phyloP scores from a whole-genome alignment of 2,797 vertebrate genomes.

The Syncerus caffer region DNA sequence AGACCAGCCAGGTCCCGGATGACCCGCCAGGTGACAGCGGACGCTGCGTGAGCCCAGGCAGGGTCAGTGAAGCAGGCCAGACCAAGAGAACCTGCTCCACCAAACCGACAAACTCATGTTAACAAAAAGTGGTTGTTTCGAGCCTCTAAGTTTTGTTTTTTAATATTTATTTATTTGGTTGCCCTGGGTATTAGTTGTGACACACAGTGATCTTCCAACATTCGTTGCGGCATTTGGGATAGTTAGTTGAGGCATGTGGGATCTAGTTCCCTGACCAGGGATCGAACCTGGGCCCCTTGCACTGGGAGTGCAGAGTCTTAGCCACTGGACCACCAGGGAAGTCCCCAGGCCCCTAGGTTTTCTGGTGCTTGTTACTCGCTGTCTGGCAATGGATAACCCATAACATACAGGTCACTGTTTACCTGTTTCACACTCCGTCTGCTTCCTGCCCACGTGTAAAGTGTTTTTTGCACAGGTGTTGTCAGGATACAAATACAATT shows the following conservation, averaged over 20 bases:
- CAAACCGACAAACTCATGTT: neutral
- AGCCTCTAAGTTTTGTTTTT: neutral
- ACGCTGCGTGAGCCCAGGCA: neutral
- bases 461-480: neutral
- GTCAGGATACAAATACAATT: neutral
- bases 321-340: neutral
- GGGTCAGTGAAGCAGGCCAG: neutral
- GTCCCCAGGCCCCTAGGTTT: neutral
- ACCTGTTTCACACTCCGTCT: neutral
- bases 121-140: neutral
- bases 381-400: rapidly evolving
- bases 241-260: neutral
- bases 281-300: neutral
- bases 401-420: neutral
- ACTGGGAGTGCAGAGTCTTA: neutral
- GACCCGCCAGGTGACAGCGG: neutral
- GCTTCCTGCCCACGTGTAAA: rapidly evolving
- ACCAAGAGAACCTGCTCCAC: too few species aligned
- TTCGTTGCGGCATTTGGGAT: neutral
- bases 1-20: neutral
- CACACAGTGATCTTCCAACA: neutral
- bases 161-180: neutral
- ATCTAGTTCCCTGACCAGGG: neutral
- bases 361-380: too few species aligned
- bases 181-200: neutral